phyloP scores from a whole-genome alignment of 35 echinoderm and acorn worm species.

The Heliocidaris erythrogramma region DNA sequence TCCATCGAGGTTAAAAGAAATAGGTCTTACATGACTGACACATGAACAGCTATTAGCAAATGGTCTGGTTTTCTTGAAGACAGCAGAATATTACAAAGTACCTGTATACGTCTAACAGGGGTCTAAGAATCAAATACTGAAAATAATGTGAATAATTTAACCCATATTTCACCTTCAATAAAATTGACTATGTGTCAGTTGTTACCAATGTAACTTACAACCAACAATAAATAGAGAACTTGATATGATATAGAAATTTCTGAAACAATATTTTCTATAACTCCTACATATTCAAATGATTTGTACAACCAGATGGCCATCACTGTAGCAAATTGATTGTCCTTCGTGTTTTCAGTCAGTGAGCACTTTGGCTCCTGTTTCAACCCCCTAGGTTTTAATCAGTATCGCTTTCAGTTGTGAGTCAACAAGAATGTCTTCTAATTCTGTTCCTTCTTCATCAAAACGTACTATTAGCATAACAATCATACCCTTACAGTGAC shows the following conservation, averaged over 20 bases:
- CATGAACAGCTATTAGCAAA: background rate
- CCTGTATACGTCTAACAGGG: no score
- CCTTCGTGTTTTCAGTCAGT: background rate
- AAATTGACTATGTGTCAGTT: no score
- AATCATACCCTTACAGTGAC: conserved; percentile 21
- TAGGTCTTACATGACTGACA: background rate
- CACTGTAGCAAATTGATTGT: background rate
- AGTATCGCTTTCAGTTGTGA: conserved; percentile 20
- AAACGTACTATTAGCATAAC: background rate
- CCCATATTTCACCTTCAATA: no score
- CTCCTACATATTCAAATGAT: no score
- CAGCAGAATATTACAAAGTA: background rate
- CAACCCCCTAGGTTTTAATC: conserved; percentile 9
- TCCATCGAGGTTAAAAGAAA: background rate
- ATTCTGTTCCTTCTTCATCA: background rate
- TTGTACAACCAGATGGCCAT: no score
- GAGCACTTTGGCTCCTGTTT: background rate
- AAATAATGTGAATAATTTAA: background rate
- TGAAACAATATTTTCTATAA: no score
- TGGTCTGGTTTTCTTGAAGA: background rate
- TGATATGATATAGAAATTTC: no score
- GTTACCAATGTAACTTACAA: no score
- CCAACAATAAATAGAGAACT: no score
- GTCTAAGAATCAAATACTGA: background rate
- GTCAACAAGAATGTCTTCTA: conserved; percentile 13